Base-by-base conservation (phyloP, 2,113 vertebrate genomes). In the Isurus oxyrinchus region DNA sequence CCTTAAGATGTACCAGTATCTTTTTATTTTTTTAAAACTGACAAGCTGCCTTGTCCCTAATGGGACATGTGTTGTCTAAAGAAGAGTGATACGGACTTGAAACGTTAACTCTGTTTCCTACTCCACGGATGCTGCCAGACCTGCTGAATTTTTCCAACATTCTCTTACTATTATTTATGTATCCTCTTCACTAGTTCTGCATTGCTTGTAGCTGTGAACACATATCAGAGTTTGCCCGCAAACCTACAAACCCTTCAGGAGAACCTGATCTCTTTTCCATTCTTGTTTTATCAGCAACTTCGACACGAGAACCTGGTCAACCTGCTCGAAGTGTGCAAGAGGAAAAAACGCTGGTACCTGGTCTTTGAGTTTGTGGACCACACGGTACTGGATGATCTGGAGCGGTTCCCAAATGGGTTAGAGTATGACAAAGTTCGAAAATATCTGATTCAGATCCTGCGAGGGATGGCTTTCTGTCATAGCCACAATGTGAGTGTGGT, bases 321-420 rank as follows among this genome's bases (percentile, higher is more conserved):
- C 96, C 97, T 99, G 25, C 97, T 99, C 59, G 99, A 99, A 95
- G 99, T 99, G 57, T 99, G 97, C 97, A 98, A 98, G 97, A 98
- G 98, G 95, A 98, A 98, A 66, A 98, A 98, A 67, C 97, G 98
- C 10, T 99, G 98, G 98, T 99, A 99, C 53, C 97, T 99, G 95
- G 98, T 99, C 84, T 99, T 99, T 97, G 99, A 99, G 96, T 99
- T 99, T 97, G 98, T 99, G 96, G 99, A 99, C 96, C 98, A 98
- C 96, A 99, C 98, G 0, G 97, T 99, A 87, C 98, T 99, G 31
- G 98, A 99, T 0, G 98, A 99, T 96, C 97, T 99, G 14, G 98
- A 99, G 96, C 98, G 98, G 0, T 98, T 98, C 96, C 98, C 98
- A 0, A 97, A 96, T 0, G 98, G 99, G 23, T 97, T 99, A 90